Conservation (phyloP, 2,113 vertebrate genomes). For the Mystacornis crossleyi region DNA sequence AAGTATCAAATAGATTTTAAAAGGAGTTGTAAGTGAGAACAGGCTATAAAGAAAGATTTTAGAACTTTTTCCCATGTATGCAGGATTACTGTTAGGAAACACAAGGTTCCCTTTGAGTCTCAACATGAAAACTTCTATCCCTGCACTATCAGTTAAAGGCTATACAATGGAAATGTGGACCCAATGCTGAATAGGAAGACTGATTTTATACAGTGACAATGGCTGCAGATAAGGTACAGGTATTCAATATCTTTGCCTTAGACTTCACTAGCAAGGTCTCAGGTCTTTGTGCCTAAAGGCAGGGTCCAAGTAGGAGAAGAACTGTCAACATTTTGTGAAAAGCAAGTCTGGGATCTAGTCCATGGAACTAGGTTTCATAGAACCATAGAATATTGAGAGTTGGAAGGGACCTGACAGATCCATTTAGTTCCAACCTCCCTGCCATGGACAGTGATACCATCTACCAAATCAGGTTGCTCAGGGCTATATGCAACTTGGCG, state of each 20-base stretch:
- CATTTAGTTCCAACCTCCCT: background rate
- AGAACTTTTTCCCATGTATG: background rate
- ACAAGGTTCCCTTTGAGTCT: background rate
- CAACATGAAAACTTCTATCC: background rate
- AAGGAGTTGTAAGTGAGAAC: background rate
- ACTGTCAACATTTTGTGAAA: background rate
- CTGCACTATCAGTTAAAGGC: background rate
- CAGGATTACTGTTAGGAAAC: background rate
- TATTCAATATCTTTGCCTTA: background rate
- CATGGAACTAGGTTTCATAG: background rate
- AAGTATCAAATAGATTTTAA: background rate
- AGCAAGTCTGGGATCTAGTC: background rate
- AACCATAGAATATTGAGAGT: background rate
- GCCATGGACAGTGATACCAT: background rate
- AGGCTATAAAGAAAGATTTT: background rate
- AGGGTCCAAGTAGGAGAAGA: background rate
- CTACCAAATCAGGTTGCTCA: background rate
- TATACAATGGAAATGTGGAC: background rate
- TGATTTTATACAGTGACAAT: background rate
- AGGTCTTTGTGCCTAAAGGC: background rate
- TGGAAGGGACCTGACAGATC: background rate
- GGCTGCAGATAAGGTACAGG: background rate
- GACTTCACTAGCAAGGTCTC: background rate
- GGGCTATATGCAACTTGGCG: rapidly evolving
- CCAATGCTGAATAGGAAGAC: background rate